Conservation (phyloP, 2,113 vertebrate genomes). For the Oncorhynchus nerka region DNA sequence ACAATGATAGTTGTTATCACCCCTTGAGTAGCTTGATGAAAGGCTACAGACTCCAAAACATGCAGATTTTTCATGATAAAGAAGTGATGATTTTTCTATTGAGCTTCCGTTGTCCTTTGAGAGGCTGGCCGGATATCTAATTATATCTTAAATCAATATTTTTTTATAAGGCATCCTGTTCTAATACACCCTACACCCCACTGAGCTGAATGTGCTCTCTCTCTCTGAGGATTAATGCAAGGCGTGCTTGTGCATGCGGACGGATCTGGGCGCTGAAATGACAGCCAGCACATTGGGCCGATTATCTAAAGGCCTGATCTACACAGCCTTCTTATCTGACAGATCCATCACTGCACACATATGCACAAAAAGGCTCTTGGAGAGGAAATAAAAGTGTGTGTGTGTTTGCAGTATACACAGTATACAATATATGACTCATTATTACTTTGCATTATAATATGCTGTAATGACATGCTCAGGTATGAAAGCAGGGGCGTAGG, state of each 20-base stretch:
- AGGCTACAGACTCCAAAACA: too few species aligned
- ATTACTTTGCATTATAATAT: background rate
- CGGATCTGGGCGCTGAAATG: background rate
- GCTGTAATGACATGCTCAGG: background rate
- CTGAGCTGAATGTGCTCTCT: background rate
- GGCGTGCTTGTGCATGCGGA: background rate
- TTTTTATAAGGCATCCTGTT: too few species aligned
- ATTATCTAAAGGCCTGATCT: background rate
- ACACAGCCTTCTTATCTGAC: background rate
- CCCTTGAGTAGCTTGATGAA: too few species aligned
- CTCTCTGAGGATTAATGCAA: background rate
- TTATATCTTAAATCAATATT: too few species aligned
- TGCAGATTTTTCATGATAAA: too few species aligned
- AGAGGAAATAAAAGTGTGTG: background rate
- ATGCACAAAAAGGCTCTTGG: background rate
- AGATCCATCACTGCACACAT: background rate
- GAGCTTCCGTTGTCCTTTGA: too few species aligned
- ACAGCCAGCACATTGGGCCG: background rate
- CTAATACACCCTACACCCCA: too few species aligned
- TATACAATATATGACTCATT: background rate
- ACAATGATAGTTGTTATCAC: too few species aligned
- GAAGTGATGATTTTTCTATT: too few species aligned
- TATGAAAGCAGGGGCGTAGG: background rate
- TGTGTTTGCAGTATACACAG: background rate
- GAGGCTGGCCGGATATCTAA: too few species aligned